Evolutionary conservation across 2,888 invertebrate species (phyloP), one percentile per base, ranked within the genome.

Genomic region (Gymnocheta viridis): DNA sequence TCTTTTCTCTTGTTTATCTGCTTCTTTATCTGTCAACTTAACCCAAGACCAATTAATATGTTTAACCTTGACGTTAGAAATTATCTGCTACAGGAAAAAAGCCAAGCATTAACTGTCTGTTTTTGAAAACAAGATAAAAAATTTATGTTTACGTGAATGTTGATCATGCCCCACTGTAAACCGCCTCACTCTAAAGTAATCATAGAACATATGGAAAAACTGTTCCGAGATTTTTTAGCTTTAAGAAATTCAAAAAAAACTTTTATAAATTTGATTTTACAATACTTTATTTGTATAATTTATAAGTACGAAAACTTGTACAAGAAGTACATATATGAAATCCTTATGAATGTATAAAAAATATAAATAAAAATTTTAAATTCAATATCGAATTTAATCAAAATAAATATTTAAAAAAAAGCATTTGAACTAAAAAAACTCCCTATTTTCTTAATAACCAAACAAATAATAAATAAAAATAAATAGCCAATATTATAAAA

Each of bases 271-370:
- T 60, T 74, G 24, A 60, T 78, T 51, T 51, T 78, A 41, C 22
- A 32, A 56, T 80, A 72, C 56, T 80, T 72, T 72, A 72, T 80
- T 80, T 80, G 64, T 80, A 64, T 72, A 79, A 64, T 66, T 79
- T 72, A 47, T 79, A 38, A 64, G 62, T 56, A 72, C 17, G n/a
- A 72, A 64, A 62, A 56, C 35, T 72, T 47, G 62, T 44, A 62
- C 27, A 49, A 14, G 27, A 29, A 32, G n/a, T n/a, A n/a, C n/a
- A 32, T 70, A 64, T 14, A 72, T 32, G 47, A 49, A 64, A 35
- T 41, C 0, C 38, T 47, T n/a, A 62, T n/a, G 7, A 14, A 41
- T 24, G 14, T 62, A 22, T 54, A 35, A 27, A 41, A 73, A 51
- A 6, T 51, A 9, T 32, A 9, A 44, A 62, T 24, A 58, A 17